phyloP scores from a whole-genome alignment of 2,797 vertebrate genomes.

The Delichon dasypus region DNA sequence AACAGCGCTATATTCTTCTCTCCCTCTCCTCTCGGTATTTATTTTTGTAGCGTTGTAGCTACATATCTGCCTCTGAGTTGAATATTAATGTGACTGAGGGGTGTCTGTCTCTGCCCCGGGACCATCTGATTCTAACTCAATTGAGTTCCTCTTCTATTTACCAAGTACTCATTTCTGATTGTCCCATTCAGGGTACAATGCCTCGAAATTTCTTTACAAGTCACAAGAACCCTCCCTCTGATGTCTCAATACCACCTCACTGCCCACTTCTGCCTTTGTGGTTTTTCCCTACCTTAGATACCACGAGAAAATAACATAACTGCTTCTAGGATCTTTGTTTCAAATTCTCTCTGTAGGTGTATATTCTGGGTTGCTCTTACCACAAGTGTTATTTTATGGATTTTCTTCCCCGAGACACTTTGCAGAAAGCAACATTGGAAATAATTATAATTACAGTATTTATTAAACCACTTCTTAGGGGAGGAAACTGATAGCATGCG shows the following conservation, averaged over 20 bases:
- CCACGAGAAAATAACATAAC: neutral
- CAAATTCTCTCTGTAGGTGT: neutral
- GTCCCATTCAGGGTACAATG: neutral
- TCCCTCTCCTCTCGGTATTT: neutral
- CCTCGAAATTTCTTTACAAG: neutral
- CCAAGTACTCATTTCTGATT: neutral
- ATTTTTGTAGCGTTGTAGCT: neutral
- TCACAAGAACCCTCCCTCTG: neutral
- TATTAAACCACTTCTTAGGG: neutral
- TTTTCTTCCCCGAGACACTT: neutral
- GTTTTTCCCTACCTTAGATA: neutral
- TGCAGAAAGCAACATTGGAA: neutral
- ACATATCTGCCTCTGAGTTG: neutral
- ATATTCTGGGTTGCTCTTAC: neutral
- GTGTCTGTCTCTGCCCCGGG: neutral
- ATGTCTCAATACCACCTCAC: neutral
- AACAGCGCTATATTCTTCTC: neutral
- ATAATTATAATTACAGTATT: neutral
- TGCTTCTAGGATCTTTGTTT: neutral
- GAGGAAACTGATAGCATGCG: neutral
- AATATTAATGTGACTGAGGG: neutral
- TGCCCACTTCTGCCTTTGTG: neutral
- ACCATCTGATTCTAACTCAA: neutral
- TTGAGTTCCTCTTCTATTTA: neutral
- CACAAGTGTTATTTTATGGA: neutral